Base-by-base conservation (phyloP, 2,797 vertebrate genomes). In the Coranthus polyacanthus region DNA sequence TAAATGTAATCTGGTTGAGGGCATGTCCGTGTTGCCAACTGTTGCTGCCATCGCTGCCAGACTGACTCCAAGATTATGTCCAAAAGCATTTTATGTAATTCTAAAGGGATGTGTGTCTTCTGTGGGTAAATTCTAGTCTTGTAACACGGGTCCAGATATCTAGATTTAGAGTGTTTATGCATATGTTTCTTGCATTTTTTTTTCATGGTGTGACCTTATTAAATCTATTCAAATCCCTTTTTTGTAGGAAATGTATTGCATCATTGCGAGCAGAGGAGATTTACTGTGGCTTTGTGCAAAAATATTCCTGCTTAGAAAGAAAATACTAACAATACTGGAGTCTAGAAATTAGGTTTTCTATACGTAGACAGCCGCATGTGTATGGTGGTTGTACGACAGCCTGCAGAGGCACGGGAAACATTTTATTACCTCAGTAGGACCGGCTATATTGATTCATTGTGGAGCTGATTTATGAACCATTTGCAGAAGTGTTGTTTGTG, bases 21-120 rank as follows among this genome's bases (percentile, higher is more conserved):
- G 69, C 78, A 77, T 55, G 70, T 62, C 72, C 57, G 17, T 53
- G 73, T 60, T 78, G 79, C 76, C 76, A 82, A 81, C 81, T 80
- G 81, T 78, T 86, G 80, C 74, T 55, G 62, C 67, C 63, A 62
- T 53, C 15, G 46, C 71, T 26, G 52, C 59, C 83, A 72, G 74
- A 43, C 72, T 55, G 68, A 47, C 77, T 75, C 66, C 61, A 66
- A 83, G 82, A 86, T 81, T 82, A 77, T 66, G 56, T 82, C 81
- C 68, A 67, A 75, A 81, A 78, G 70, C 67, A 69, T 81, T 86
- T 85, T 63, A 84, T 88, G 66, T 88, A 68, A 91, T 72, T 88
- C 68, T 72, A 60, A 65, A 82, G 44, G 17, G 57, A 61, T 72
- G 55, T 57, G 55, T 73, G 52, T 69, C 50, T 81, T 53, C 60